Percentiles rank a stretch among this genome's conserved stretches.
Evolutionary conservation across 2,797 vertebrate species (phyloP).

Genomic region (Anabacerthia variegaticeps): DNA sequence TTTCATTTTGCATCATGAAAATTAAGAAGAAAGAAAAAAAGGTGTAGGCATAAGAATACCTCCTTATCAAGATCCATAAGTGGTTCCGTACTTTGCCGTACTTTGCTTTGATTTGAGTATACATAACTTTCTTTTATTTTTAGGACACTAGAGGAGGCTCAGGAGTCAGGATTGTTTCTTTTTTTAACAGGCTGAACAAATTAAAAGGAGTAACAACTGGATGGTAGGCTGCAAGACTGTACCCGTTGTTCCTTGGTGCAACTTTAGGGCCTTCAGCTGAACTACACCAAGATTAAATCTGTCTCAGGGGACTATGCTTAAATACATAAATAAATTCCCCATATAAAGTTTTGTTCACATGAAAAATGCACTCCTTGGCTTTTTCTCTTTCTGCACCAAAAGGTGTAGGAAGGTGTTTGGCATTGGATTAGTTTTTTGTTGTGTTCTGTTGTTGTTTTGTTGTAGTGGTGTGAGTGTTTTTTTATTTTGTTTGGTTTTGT

Average conservation of each 20-base stretch:
- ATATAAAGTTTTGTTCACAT: neutral
- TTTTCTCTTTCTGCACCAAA: neutral
- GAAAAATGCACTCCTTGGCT: neutral
- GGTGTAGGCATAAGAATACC: rapidly evolving
- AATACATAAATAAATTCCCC: neutral
- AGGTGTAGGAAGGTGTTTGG: neutral
- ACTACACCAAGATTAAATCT: neutral
- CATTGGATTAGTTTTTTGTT: neutral
- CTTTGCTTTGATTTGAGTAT: neutral
- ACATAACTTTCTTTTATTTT: neutral
- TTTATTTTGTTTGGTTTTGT: neutral
- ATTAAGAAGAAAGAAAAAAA: neutral
- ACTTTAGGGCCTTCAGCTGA: neutral
- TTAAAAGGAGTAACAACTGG: neutral
- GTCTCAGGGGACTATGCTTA: neutral
- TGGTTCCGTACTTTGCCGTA: neutral
- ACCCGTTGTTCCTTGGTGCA: neutral
- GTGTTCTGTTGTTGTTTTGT: neutral
- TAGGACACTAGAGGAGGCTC: constrained; percentile 51
- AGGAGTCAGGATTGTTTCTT: constrained; percentile 1
- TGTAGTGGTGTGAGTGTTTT: neutral
- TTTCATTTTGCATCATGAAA: neutral
- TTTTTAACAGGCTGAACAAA: neutral
- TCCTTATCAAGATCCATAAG: neutral
- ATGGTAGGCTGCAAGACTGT: neutral